phyloP scores from a whole-genome alignment of 2,888 invertebrate genomes.

The Lasioglossum oenotherae region DNA sequence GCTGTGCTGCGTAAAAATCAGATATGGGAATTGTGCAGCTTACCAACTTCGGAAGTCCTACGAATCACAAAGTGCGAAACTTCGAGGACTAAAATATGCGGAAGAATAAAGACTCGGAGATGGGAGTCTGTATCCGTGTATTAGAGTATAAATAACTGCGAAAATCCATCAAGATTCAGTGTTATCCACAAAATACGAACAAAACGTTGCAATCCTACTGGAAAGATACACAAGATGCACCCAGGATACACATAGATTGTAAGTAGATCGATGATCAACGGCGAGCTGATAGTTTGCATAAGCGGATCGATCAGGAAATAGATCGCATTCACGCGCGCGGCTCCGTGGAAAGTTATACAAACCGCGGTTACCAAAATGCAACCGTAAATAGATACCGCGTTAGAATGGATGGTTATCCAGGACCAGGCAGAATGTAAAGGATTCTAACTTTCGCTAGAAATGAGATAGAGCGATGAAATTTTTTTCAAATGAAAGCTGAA shows the following conservation, averaged over 20 bases:
- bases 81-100: not conserved
- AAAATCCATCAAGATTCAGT: not conserved
- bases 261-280: not conserved
- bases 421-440: not conserved
- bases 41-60: not conserved
- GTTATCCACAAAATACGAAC: not conserved
- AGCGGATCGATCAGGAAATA: constrained; percentile 55
- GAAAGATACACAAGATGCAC: not conserved
- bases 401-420: not conserved
- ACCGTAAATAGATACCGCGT: constrained; percentile 39
- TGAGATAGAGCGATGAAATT: no score
- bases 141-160: not conserved
- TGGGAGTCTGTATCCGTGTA: not conserved
- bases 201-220: not conserved
- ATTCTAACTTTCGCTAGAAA: not conserved
- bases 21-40: not conserved
- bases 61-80: not conserved
- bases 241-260: not conserved
- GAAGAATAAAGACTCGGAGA: not conserved
- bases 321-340: constrained; percentile 13
- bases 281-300: constrained; percentile 20
- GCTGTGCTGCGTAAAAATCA: not conserved
- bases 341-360: constrained; percentile 23
- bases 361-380: constrained; percentile 25
- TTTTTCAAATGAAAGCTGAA: no score